phyloP scores from a whole-genome alignment of 2,797 vertebrate genomes.

The Anabacerthia variegaticeps region DNA sequence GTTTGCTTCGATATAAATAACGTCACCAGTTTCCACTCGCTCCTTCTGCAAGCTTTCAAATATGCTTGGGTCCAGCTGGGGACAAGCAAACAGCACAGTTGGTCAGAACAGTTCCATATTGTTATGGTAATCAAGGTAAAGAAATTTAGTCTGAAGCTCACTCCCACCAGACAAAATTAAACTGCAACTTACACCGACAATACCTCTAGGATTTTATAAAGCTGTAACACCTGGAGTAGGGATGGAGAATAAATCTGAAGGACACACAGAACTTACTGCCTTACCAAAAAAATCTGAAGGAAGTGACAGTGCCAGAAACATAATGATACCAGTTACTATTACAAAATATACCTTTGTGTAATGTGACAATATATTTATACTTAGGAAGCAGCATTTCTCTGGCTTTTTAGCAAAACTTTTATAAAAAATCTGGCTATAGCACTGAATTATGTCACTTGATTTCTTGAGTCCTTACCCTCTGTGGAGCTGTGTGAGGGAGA shows the following conservation, averaged over 20 bases:
- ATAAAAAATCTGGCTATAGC: not conserved
- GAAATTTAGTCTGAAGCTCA: not conserved
- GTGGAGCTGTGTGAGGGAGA: not conserved
- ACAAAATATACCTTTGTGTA: not conserved
- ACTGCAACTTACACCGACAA: not conserved
- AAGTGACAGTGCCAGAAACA: not conserved
- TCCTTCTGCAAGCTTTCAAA: constrained; percentile 99
- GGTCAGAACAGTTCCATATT: not conserved
- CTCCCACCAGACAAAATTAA: not conserved
- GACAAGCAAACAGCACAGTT: not conserved
- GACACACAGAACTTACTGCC: not conserved
- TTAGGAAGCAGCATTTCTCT: not conserved
- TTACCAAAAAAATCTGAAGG: not conserved
- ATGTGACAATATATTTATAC: not conserved
- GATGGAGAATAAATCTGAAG: not conserved
- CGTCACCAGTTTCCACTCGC: constrained; percentile 94
- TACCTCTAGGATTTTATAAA: not conserved
- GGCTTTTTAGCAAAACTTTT: not conserved
- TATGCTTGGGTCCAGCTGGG: constrained; percentile 96
- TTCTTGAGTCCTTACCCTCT: not conserved
- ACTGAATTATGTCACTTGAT: not conserved
- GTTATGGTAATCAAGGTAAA: not conserved
- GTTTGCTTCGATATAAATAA: constrained; percentile 99
- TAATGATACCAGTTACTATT: not conserved
- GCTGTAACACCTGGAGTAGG: not conserved